A percentile compares a stretch with the other conserved stretches of the same genome.
These are phyloP conservation scores for Erinaceus europaeus DNA, from an alignment of 2,113 vertebrate species.

Conservation along the genomic window DNA sequence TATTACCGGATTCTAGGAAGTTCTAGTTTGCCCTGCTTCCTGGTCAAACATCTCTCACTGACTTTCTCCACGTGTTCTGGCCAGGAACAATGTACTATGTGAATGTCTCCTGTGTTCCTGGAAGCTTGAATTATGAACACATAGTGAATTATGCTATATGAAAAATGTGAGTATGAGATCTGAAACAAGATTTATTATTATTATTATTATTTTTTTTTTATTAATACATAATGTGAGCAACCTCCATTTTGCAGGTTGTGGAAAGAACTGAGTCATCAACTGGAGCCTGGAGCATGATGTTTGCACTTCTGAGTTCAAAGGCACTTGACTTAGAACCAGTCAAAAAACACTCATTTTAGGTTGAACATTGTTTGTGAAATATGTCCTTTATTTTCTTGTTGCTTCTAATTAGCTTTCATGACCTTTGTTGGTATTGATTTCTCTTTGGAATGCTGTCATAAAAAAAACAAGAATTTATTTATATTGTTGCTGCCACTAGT, in stretches of 20 bases:
- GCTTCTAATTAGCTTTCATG: neutral
- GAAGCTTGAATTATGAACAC: neutral
- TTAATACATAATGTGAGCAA: neutral
- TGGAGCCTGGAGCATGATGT: neutral
- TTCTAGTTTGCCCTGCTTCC: neutral
- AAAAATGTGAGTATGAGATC: neutral
- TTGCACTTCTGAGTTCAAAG: neutral
- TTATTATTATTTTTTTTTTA: too few relatives aligned
- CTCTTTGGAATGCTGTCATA: conserved; percentile 3
- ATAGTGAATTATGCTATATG: neutral
- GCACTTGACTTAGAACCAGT: neutral
- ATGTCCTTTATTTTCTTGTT: neutral
- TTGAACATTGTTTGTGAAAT: neutral
- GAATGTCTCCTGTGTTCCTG: neutral
- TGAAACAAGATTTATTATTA: neutral
- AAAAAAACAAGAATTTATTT: conserved; percentile 23
- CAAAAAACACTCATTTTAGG: neutral
- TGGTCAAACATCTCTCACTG: neutral
- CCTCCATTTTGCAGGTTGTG: neutral
- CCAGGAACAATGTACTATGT: neutral
- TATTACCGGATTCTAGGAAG: neutral
- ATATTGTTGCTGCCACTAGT: neutral
- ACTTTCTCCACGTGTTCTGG: neutral
- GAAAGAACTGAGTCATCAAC: neutral
- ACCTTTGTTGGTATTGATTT: conserved; percentile 41